Evolutionary conservation across 2,797 vertebrate species (phyloP), one percentile per base, ranked within the genome.

Genomic region (Anguilla marmorata): DNA sequence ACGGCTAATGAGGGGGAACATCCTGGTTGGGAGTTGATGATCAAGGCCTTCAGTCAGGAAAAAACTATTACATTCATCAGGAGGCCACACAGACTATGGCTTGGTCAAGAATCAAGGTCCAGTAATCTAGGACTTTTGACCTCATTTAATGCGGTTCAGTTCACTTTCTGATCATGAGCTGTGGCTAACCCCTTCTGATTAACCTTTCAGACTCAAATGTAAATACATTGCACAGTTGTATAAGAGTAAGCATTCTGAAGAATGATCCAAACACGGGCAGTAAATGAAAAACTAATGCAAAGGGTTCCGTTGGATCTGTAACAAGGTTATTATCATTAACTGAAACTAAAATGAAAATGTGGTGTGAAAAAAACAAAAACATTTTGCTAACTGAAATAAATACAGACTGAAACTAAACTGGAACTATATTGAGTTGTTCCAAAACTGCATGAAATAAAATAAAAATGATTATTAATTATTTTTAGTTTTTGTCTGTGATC

Each of bases 91-190:
- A 82, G 5, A 6, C 41, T 3, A 48, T 24, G 79, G 79, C 45
- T 50, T 9, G 79, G 45, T 50, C 79, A 50, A 76, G 33, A 41
- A 50, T n/a, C 21, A 48, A 21, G 41, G 45, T 50, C 79, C 79
- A 21, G 72, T 16, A 76, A 37, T 33, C 72, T 19, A 37, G 8
- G 0, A 48, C 41, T 50, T 50, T 50, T 48, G 79, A 48, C 45
- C 79, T 82, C 45, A 50, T 82, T 82, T 50, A 82, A 45, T 82
- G 79, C 50, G 45, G 79, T 50, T 82, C 79, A 82, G 37, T 80
- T 48, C 16, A 79, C 76, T 37, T 37, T 19, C 76, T 48, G 76
- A 80, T 80, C 76, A 7, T 48, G 41, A 82, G 79, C 8, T 24
- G 24, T 5, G 16, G 12, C 37, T 21, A 79, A 5, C 9, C 79